A percentile compares a stretch with the other conserved stretches of the same genome.
These are phyloP conservation scores for Dendrophyllia cribrosa DNA, from an alignment of 64 coral and sea anemone genomes.

Conservation along the genomic window DNA sequence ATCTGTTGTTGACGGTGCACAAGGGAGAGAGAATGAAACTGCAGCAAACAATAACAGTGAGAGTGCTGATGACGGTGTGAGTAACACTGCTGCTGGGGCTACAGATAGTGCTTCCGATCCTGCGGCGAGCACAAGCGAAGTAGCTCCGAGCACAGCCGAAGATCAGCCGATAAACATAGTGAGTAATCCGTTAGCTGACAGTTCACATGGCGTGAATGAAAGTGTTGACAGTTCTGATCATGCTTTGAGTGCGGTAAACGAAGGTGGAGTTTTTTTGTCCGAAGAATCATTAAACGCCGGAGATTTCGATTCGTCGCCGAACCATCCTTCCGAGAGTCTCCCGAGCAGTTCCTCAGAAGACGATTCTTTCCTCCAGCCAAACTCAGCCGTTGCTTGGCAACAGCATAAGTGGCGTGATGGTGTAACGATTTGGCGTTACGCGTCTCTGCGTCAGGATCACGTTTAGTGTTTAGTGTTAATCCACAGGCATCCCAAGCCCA, in stretches of 20 bases:
- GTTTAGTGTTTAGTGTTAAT: background rate
- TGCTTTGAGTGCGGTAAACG: background rate
- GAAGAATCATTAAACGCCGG: background rate
- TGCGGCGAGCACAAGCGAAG: background rate
- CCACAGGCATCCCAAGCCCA: background rate
- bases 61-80: background rate
- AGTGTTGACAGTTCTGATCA: background rate
- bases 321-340: background rate
- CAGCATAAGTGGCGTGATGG: background rate
- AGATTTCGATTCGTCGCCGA: background rate
- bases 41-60: constrained; percentile 1
- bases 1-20: constrained; percentile 44
- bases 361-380: constrained; percentile 12
- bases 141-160: background rate
- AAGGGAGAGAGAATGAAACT: background rate
- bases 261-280: background rate
- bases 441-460: background rate
- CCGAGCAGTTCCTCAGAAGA: constrained; percentile 54
- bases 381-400: constrained; percentile 38
- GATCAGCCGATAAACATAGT: constrained; percentile 40
- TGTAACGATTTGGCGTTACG: background rate
- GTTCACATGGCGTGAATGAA: background rate
- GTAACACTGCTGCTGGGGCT: background rate
- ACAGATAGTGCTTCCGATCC: background rate
- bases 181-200: constrained; percentile 29